Evolutionary conservation across 2,888 invertebrate genomes (phyloP), one percentile per base, ranked within the genome.

Genomic region (Ganaspis brasiliensis): DNA sequence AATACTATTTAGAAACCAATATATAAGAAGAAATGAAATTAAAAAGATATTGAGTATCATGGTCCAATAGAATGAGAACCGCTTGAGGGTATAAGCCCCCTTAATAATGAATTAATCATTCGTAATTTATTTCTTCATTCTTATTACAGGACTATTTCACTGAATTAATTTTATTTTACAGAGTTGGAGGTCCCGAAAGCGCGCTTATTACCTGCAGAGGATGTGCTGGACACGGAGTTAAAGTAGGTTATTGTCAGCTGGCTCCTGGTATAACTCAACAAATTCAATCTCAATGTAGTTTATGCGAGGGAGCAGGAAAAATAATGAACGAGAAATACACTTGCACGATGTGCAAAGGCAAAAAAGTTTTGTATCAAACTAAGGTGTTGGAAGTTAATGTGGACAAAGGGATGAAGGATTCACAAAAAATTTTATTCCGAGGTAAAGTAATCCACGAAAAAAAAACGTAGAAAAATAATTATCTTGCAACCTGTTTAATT

Each of bases 391-490:
- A 98, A 91, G 96, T 98, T 10, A 95, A 96, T 89, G 94, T 99
- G 80, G 97, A 98, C 85, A 97, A 96, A 88, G 98, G 98, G 37
- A 97, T 97, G 96, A 94, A 94, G 80, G 96, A 98, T 87, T 95
- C 95, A 86, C 96, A 97, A 90, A 97, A 96, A 91, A 96, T 98
- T 80, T 94, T 94, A 85, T 97, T 98, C 90, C 93, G 95, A 83
- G 96, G 79, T 77, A 73, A 70, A 16, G 5, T 24, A 19, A 14
- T 9, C 24, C 4, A 26, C 2, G 3, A 2, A 24, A 14, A n/a
- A 2, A 19, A 52, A 21, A 24, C n/a, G n/a, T n/a, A 14, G 24
- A 35, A 37, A 21, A 26, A 16, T 55, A n/a, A n/a, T n/a, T n/a
- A n/a, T n/a, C n/a, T n/a, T n/a, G n/a, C n/a, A n/a, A n/a, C n/a